A percentile compares a stretch with the other conserved stretches of the same genome.
These are phyloP conservation scores for Cardiocondyla obscurior DNA, from an alignment of 1,140 invertebrate species.

Conservation along the genomic window DNA sequence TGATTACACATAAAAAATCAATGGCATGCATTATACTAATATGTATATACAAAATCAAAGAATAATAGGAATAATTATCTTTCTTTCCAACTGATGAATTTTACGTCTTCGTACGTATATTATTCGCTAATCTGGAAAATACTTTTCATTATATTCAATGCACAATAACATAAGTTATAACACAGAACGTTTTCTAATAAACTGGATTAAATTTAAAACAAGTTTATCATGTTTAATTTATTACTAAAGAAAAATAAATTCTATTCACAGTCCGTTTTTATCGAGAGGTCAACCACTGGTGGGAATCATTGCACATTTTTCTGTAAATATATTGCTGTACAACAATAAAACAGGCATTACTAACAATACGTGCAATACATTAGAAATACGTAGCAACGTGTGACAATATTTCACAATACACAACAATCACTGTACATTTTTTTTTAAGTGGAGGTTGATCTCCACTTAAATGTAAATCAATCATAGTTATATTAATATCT, in stretches of 20 bases:
- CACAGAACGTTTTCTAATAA: neutral
- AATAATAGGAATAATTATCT: neutral
- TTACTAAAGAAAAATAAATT: neutral
- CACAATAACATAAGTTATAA: neutral
- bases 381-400: too few species aligned
- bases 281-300: too few species aligned
- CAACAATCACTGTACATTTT: too few species aligned
- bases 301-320: too few species aligned
- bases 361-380: too few species aligned
- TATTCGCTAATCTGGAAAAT: neutral
- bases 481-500: too few species aligned
- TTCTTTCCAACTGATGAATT: neutral
- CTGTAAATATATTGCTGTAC: too few species aligned
- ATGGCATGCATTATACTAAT: slow-evolving; percentile 20
- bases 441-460: too few species aligned
- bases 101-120: neutral
- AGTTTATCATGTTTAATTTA: neutral
- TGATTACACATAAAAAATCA: neutral
- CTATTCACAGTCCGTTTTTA: too few species aligned
- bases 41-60: neutral
- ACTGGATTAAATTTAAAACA: neutral
- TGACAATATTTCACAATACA: too few species aligned
- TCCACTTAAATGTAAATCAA: too few species aligned
- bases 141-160: neutral
- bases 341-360: too few species aligned